A percentile compares a stretch with the other conserved stretches of the same genome.
phyloP scores from a whole-genome alignment of 2,113 vertebrate genomes.

The Cnemophilus loriae region DNA sequence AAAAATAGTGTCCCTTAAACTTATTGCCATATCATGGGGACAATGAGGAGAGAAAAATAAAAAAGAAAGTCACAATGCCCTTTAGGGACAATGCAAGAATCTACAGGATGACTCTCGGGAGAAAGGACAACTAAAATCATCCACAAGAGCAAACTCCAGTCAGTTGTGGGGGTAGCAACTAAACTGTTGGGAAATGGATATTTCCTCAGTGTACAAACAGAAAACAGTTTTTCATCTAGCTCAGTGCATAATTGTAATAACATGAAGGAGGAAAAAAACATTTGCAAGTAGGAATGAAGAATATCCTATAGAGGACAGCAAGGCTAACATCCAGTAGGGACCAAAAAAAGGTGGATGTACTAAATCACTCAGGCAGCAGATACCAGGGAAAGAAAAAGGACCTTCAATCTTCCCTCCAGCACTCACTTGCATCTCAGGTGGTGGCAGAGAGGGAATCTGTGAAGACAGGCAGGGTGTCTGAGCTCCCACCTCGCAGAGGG shows the following conservation, averaged over 20 bases:
- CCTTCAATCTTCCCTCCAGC: accelerated
- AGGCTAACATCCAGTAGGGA: background rate
- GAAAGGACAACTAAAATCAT: background rate
- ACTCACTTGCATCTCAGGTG: background rate
- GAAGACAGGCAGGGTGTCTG: background rate
- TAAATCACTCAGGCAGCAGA: background rate
- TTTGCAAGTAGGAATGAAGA: background rate
- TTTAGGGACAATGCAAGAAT: background rate
- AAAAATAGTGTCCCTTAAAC: background rate
- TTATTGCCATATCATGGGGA: background rate
- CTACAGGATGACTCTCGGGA: background rate
- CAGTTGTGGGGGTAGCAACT: background rate
- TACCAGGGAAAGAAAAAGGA: background rate
- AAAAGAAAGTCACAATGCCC: background rate
- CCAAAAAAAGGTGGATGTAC: background rate
- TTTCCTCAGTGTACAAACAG: background rate
- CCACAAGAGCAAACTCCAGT: background rate
- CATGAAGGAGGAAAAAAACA: accelerated
- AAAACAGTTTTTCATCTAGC: background rate
- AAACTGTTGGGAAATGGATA: background rate
- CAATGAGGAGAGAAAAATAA: background rate
- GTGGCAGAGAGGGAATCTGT: background rate
- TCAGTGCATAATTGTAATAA: background rate
- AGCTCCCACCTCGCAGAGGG: accelerated
- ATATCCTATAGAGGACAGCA: background rate